These are phyloP conservation scores for Meta bourneti DNA, from an alignment of 2,888 invertebrate genomes.

Conservation along the genomic window DNA sequence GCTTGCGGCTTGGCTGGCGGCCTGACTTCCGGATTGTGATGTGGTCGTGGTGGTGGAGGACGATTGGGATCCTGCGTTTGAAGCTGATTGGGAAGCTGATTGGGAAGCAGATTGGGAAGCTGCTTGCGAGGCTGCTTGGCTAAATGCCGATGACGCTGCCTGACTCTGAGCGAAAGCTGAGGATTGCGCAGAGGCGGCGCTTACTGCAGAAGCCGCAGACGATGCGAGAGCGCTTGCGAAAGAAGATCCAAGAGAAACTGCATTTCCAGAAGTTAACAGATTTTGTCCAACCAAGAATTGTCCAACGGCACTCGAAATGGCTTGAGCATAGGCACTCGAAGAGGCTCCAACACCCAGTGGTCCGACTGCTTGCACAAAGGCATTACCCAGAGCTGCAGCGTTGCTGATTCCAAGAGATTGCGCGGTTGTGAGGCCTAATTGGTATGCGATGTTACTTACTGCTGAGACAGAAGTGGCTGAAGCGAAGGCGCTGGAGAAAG, in stretches of 20 bases:
- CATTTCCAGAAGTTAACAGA: conserved; percentile 1
- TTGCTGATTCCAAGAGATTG: conserved; percentile 3
- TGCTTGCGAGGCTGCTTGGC: too few species aligned
- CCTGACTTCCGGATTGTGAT: not conserved
- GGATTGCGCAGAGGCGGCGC: not conserved
- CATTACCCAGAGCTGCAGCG: conserved; percentile 8
- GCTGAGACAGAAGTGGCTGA: conserved; percentile 24
- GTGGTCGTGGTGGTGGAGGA: conserved; percentile 5
- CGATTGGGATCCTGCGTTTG: not conserved
- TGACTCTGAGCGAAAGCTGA: not conserved
- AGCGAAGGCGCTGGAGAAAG: not conserved
- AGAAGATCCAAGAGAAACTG: not conserved
- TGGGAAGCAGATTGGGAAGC: not conserved
- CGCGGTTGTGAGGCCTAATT: not conserved
- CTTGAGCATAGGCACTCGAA: not conserved
- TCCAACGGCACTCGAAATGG: conserved; percentile 5
- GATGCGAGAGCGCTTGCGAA: conserved; percentile 3
- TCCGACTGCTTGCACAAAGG: not conserved
- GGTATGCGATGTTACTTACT: not conserved
- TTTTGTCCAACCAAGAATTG: not conserved
- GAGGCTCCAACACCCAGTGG: conserved; percentile 2
- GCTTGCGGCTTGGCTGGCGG: not conserved
- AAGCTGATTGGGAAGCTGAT: not conserved
- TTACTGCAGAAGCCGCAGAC: not conserved
- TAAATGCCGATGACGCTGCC: too few species aligned